Evolutionary conservation across 2,888 invertebrate species (phyloP), one percentile per base, ranked within the genome.

Genomic region (Hartigia nigra): DNA sequence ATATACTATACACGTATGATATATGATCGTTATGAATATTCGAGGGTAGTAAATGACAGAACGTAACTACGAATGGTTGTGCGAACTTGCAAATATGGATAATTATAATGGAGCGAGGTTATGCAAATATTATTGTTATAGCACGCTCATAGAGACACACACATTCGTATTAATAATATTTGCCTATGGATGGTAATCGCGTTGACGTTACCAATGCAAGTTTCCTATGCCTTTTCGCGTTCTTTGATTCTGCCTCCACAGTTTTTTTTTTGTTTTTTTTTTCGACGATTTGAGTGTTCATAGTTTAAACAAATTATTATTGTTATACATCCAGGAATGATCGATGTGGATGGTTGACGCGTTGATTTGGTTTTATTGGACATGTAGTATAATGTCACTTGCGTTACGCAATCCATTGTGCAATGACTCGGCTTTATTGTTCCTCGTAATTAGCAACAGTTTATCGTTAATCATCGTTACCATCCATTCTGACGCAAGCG

Each of bases 361-460:
- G 23, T 23, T 0, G 0, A 55, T 9, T 55, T 23, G 9, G 14
- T 23, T 55, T 55, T 0, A 23, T 4, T 55, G 0, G 55, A 55
- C 55, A 23, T 23, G 55, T 1, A 9, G 1, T 2, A 14, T 23
- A 2, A 55, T 23, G 55, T 55, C 55, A 55, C 9, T 23, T 0
- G 9, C 23, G 1, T 55, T 55, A 23, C 55, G 55, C 55, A 55
- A 55, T 55, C 55, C 2, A 72, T 72, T 72, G 72, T 72, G 72
- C 72, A 72, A 34, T 31, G 32, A 72, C 72, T 31, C 31, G 4
- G 72, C 72, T 32, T 72, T 81, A 76, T 81, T 81, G 80, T 80
- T 84, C 84, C 80, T 82, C 83, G 83, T 87, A 87, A 87, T 87
- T 87, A 87, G 83, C 83, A 80, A 80, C 78, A 81, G 81, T 81